phyloP scores from a whole-genome alignment of 2,113 vertebrate species.

The Hypocryptadius cinnamomeus region DNA sequence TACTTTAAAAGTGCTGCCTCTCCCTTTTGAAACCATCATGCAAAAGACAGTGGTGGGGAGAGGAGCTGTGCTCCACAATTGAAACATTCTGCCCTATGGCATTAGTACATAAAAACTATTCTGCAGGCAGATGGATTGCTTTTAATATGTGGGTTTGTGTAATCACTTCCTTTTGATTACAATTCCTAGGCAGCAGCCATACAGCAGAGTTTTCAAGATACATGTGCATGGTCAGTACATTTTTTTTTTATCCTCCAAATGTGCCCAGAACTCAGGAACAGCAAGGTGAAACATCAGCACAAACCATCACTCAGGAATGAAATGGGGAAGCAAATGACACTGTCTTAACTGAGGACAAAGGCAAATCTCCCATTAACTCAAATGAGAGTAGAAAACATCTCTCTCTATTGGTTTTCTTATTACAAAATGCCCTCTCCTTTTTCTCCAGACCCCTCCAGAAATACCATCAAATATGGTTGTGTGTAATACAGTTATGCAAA shows the following conservation, averaged over 20 bases:
- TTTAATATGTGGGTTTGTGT: not conserved
- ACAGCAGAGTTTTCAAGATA: not conserved
- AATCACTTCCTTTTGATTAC: constrained; percentile 32
- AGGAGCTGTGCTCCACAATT: not conserved
- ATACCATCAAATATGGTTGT: not conserved
- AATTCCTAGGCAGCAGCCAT: not conserved
- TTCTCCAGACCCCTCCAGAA: not conserved
- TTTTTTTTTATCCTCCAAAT: not conserved
- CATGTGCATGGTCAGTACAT: not conserved
- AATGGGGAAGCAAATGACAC: constrained; percentile 16
- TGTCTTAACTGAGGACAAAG: constrained; percentile 4
- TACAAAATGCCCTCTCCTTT: not conserved
- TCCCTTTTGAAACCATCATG: not conserved
- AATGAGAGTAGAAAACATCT: not conserved
- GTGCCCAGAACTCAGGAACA: not conserved
- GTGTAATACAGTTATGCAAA: not conserved
- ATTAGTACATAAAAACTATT: not conserved
- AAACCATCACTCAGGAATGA: constrained; percentile 44
- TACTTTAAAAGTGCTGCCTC: not conserved
- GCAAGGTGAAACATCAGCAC: constrained; percentile 39
- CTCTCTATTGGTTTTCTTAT: not conserved
- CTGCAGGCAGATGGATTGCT: constrained; percentile 15
- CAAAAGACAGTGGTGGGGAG: not conserved
- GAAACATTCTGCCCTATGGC: not conserved
- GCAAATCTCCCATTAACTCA: constrained; percentile 28